Evolutionary conservation across 2,113 vertebrate genomes (phyloP).

Genomic region (Tachycineta bicolor): DNA sequence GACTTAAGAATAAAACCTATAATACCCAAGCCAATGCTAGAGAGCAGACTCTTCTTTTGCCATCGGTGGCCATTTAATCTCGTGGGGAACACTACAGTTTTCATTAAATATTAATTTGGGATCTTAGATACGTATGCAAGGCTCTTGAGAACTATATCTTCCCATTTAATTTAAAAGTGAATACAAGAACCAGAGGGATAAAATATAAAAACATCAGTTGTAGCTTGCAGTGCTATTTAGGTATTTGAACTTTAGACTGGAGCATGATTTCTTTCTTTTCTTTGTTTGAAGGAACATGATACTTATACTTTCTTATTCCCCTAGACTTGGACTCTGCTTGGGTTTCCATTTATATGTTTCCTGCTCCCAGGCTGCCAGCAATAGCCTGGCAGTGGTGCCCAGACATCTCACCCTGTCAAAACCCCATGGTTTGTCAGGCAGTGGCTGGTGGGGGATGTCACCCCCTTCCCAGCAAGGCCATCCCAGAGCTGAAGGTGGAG

Average conservation of each 20-base stretch:
- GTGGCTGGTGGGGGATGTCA: background rate
- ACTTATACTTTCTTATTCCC: background rate
- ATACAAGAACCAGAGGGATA: background rate
- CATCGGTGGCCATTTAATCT: too few species aligned
- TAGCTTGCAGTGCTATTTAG: background rate
- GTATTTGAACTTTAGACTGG: background rate
- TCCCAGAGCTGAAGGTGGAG: background rate
- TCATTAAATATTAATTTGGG: background rate
- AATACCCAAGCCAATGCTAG: too few species aligned
- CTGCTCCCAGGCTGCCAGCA: background rate
- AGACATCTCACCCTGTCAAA: too few species aligned
- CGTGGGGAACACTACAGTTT: background rate
- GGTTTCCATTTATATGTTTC: background rate
- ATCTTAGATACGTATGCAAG: background rate
- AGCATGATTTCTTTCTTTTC: background rate
- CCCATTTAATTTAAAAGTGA: background rate
- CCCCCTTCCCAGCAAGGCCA: rapidly evolving
- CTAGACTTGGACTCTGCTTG: background rate
- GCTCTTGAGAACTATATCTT: background rate
- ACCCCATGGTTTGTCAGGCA: background rate
- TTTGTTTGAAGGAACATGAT: background rate
- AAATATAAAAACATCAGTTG: background rate
- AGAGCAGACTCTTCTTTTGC: too few species aligned
- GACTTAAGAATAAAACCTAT: too few species aligned
- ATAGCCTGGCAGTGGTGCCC: background rate